A percentile compares a stretch with the other conserved stretches of the same genome.
These are phyloP conservation scores for Rhopalosiphum maidis DNA, from an alignment of 1,140 invertebrate species.

Conservation along the genomic window DNA sequence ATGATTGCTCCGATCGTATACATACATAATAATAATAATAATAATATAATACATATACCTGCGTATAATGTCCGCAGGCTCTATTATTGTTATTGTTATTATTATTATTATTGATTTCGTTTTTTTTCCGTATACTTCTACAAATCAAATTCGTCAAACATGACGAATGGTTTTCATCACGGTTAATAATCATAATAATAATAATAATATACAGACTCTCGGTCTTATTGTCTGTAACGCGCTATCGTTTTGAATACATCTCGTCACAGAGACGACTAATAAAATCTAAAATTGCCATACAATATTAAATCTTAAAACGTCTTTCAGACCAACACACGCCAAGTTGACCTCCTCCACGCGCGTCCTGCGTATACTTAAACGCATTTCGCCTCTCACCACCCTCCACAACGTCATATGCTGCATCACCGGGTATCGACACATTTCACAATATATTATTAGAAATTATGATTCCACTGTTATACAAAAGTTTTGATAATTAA, in stretches of 20 bases:
- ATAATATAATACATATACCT: not conserved
- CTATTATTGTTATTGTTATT: not conserved
- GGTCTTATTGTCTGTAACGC: slow-evolving; percentile 17
- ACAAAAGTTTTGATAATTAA: not conserved
- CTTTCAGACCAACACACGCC: slow-evolving; percentile 14
- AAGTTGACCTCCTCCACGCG: not conserved
- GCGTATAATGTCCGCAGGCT: not conserved
- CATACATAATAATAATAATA: slow-evolving; percentile 13
- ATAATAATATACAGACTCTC: not conserved
- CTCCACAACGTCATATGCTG: not conserved
- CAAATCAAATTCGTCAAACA: slow-evolving; percentile 58
- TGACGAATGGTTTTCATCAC: slow-evolving; percentile 52
- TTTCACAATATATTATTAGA: not conserved
- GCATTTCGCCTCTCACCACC: not conserved
- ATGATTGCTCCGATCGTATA: slow-evolving; percentile 26
- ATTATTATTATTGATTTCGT: slow-evolving; percentile 42
- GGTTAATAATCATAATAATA: slow-evolving; percentile 17
- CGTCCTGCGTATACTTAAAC: slow-evolving; percentile 21
- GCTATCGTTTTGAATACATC: slow-evolving; percentile 36
- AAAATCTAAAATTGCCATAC: slow-evolving; percentile 21
- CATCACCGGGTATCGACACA: not conserved
- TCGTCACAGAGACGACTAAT: slow-evolving; percentile 24
- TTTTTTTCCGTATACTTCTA: slow-evolving; percentile 25
- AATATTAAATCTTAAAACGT: not conserved
- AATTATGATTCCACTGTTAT: not conserved